These are phyloP conservation scores for Hippasteria phrygiana DNA, from an alignment of 53 echinoderm and acorn worm genomes.

Conservation along the genomic window DNA sequence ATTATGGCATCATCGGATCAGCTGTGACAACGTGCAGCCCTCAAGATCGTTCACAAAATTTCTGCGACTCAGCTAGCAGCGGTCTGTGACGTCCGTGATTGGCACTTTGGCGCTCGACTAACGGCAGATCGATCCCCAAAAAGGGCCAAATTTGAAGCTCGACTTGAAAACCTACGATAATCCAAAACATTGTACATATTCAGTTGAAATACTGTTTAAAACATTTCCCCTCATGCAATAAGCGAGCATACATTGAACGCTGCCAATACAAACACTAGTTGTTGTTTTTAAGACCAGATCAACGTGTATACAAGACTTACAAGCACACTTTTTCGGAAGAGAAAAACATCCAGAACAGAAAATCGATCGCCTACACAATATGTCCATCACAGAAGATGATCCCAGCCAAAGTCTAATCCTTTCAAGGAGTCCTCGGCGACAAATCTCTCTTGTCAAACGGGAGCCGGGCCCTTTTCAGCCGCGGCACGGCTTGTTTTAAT, in stretches of 20 bases:
- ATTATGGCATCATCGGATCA: too few relatives aligned
- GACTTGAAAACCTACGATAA: background rate
- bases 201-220: too few relatives aligned
- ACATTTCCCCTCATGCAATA: too few relatives aligned
- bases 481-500: slow-evolving; percentile 48
- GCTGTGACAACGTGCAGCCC: too few relatives aligned
- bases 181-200: too few relatives aligned
- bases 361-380: slow-evolving; percentile 18
- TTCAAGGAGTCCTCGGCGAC: slow-evolving; percentile 7
- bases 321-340: background rate
- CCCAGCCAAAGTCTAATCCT: background rate
- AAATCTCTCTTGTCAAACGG: slow-evolving; percentile 27
- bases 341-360: background rate
- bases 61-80: background rate
- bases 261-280: too few relatives aligned
- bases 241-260: too few relatives aligned
- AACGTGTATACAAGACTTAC: background rate
- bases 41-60: too few relatives aligned
- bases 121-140: background rate
- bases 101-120: background rate
- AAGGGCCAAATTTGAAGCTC: background rate
- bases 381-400: background rate
- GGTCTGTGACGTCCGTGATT: slow-evolving; percentile 48
- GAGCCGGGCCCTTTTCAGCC: slow-evolving; percentile 15
- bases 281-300: too few relatives aligned